phyloP scores from a whole-genome alignment of 2,113 vertebrate genomes.

The Pseudorhombus dupliciocellatus region DNA sequence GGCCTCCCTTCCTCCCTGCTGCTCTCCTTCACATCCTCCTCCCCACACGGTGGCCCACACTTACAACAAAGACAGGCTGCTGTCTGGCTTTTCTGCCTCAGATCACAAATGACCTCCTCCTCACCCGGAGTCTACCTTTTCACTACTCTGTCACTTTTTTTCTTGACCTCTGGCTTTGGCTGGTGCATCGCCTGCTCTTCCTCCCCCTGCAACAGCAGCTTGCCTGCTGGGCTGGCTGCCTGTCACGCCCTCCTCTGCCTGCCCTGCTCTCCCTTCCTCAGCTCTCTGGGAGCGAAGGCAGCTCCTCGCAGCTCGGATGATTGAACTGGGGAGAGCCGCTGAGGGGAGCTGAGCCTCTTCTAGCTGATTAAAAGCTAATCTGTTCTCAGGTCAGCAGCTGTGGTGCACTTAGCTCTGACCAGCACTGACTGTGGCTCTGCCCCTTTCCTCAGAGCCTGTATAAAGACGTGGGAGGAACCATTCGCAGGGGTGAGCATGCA shows the following conservation, averaged over 20 bases:
- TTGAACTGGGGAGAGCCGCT: conserved; percentile 20
- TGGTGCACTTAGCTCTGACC: not conserved
- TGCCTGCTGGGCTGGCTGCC: conserved; percentile 64
- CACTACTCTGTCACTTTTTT: conserved; percentile 85
- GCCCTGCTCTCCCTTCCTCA: conserved; percentile 6
- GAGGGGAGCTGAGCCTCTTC: conserved; percentile 1
- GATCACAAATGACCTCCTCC: conserved; percentile 50
- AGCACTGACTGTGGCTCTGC: conserved; percentile 34
- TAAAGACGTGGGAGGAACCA: conserved; percentile 57
- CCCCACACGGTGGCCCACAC: conserved; percentile 30
- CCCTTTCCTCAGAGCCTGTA: conserved; percentile 14
- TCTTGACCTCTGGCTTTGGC: conserved; percentile 86
- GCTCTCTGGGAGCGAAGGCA: conserved; percentile 25
- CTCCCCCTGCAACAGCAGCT: conserved; percentile 81
- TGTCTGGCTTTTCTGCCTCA: conserved; percentile 23
- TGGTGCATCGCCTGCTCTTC: conserved; percentile 85
- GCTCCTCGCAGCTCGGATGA: conserved; percentile 40
- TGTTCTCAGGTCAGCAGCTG: not conserved
- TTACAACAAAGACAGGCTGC: conserved; percentile 59
- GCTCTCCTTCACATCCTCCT: conserved; percentile 67
- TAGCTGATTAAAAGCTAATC: not conserved
- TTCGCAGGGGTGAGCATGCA: not conserved
- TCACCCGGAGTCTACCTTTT: conserved; percentile 84
- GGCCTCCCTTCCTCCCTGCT: conserved; percentile 38
- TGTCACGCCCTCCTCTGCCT: conserved; percentile 64